These are phyloP conservation scores for Oncorhynchus tshawytscha DNA, from an alignment of 2,113 vertebrate genomes.

Conservation along the genomic window DNA sequence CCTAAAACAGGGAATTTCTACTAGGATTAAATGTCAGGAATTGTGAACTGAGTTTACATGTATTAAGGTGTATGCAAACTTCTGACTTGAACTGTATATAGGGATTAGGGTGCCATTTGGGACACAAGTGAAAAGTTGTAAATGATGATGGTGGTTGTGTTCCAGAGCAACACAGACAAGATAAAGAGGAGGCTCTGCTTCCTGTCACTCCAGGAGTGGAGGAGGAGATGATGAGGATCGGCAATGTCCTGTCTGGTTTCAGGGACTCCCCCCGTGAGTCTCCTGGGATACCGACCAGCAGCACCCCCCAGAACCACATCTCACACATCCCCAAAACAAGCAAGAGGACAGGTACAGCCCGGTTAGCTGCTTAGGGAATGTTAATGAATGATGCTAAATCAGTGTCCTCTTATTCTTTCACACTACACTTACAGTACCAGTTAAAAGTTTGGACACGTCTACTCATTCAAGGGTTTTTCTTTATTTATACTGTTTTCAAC, in stretches of 20 bases:
- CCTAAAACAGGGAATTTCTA: too few species aligned
- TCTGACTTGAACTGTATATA: too few species aligned
- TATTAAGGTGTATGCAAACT: too few species aligned
- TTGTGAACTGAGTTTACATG: too few species aligned
- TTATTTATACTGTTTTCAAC: too few species aligned
- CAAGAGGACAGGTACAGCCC: conserved; percentile 50
- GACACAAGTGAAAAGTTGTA: neutral
- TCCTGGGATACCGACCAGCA: neutral
- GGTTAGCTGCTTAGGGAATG: neutral
- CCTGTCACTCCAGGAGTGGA: conserved; percentile 56
- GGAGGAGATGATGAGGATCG: conserved; percentile 63
- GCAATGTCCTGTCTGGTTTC: conserved; percentile 52
- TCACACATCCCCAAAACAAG: conserved; percentile 34
- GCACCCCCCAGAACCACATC: conserved; percentile 8
- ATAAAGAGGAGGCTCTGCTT: conserved; percentile 19
- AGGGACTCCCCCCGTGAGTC: conserved; percentile 39
- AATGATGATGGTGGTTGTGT: neutral
- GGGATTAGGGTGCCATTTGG: too few species aligned
- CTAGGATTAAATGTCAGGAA: too few species aligned
- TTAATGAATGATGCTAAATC: too few species aligned
- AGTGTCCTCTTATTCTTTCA: too few species aligned
- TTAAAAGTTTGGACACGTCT: too few species aligned
- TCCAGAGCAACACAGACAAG: conserved; percentile 25
- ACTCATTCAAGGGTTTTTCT: too few species aligned
- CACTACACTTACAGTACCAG: too few species aligned